These are phyloP conservation scores for Melopsittacus undulatus DNA, from an alignment of 2,797 vertebrate genomes.

Conservation along the genomic window DNA sequence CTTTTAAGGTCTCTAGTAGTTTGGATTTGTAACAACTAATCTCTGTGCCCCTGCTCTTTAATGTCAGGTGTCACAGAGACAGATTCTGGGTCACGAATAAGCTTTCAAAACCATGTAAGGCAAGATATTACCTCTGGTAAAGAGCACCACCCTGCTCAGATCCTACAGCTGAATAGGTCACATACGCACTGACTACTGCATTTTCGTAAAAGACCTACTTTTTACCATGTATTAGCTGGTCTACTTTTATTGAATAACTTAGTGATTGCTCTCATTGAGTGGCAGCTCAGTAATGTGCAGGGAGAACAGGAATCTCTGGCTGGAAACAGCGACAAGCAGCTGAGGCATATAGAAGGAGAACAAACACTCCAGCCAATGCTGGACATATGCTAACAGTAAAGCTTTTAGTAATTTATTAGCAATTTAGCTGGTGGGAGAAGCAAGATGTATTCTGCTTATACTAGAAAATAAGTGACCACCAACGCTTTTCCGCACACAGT, in stretches of 20 bases:
- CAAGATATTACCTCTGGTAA: not conserved
- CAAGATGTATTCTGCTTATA: not conserved
- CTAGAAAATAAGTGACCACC: not conserved
- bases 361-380: not conserved
- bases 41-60: not conserved
- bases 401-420: not conserved
- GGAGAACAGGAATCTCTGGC: not conserved
- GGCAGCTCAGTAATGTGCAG: rapidly evolving
- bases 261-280: not conserved
- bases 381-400: not conserved
- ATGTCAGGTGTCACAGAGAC: not conserved
- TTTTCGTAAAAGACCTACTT: not conserved
- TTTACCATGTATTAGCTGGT: not conserved
- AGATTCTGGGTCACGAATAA: not conserved
- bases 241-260: not conserved
- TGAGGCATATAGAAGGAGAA: not conserved
- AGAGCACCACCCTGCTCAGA: not conserved
- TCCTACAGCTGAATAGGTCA: not conserved
- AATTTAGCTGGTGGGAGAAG: not conserved
- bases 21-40: not conserved
- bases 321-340: not conserved
- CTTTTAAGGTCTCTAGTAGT: not conserved
- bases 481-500: not conserved
- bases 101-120: not conserved
- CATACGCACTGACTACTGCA: not conserved